These are phyloP conservation scores for Linurgus olivaceus DNA, from an alignment of 2,797 vertebrate species.

Conservation along the genomic window DNA sequence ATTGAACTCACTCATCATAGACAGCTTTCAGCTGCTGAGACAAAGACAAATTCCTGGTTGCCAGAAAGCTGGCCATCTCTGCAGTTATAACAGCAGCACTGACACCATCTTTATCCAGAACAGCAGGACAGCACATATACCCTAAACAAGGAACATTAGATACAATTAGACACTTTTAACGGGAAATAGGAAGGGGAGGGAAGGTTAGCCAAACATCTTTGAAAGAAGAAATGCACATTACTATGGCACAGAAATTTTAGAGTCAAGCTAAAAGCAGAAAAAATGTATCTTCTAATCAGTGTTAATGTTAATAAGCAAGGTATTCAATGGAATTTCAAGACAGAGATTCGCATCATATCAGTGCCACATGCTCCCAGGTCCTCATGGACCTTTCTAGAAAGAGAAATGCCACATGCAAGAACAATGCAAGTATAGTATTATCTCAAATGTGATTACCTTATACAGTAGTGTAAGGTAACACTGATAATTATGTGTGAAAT, in stretches of 20 bases:
- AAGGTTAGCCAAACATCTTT: not conserved
- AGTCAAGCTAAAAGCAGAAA: not conserved
- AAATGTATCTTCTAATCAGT: not conserved
- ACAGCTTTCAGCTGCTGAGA: conserved; percentile 88
- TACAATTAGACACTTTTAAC: not conserved
- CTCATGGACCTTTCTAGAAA: not conserved
- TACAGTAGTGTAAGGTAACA: not conserved
- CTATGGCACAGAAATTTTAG: not conserved
- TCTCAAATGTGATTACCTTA: not conserved
- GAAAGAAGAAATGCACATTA: not conserved
- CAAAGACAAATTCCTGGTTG: conserved; percentile 82
- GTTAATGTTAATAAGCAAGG: not conserved
- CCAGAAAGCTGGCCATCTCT: conserved; percentile 88
- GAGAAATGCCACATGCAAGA: not conserved
- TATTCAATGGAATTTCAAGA: not conserved
- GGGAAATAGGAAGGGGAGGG: not conserved
- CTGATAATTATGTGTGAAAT: not conserved
- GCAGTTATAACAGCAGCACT: conserved; percentile 93
- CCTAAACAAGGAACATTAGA: conserved; percentile 75
- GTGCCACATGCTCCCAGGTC: not conserved
- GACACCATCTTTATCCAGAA: conserved; percentile 96
- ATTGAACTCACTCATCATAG: conserved; percentile 87
- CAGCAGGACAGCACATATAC: conserved; percentile 94
- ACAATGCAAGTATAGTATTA: not conserved
- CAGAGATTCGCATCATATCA: not conserved